phyloP scores from a whole-genome alignment of 2,888 invertebrate species.

The Bunonema sp. region DNA sequence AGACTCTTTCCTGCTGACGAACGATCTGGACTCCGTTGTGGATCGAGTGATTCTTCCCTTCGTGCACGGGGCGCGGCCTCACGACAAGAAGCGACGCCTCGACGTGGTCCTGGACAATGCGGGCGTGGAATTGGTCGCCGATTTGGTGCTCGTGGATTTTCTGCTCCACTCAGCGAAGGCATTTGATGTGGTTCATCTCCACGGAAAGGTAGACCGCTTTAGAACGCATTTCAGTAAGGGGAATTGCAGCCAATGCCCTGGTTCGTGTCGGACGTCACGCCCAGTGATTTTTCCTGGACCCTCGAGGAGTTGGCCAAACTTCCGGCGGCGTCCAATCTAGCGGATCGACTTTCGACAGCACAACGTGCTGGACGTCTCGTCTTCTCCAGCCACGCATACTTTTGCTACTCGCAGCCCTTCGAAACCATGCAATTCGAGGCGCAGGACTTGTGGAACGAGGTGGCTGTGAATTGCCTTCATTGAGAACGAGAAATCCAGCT shows the following conservation, averaged over 20 bases:
- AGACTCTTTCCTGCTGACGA: slow-evolving; percentile 11
- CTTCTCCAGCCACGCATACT: no score
- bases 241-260: slow-evolving; percentile 8
- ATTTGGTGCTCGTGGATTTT: slow-evolving; percentile 71
- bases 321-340: background rate
- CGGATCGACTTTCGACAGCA: no score
- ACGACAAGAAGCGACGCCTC: slow-evolving; percentile 15
- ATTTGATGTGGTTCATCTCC: slow-evolving; percentile 23
- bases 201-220: slow-evolving; percentile 33
- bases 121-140: slow-evolving; percentile 78
- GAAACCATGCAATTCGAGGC: slow-evolving; percentile 7
- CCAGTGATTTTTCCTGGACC: slow-evolving; percentile 1
- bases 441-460: slow-evolving; percentile 64
- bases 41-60: no score
- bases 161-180: slow-evolving; percentile 53
- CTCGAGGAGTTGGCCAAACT: background rate
- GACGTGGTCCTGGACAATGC: slow-evolving; percentile 71
- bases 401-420: no score
- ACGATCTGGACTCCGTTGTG: slow-evolving; percentile 12
- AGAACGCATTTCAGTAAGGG: no score
- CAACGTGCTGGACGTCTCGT: no score
- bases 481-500: slow-evolving; percentile 62
- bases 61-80: no score
- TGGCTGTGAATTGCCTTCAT: slow-evolving; percentile 61
- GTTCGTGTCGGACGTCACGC: slow-evolving; percentile 16